Conservation (phyloP, 1,140 invertebrate species). For the Latrodectus geometricus region DNA sequence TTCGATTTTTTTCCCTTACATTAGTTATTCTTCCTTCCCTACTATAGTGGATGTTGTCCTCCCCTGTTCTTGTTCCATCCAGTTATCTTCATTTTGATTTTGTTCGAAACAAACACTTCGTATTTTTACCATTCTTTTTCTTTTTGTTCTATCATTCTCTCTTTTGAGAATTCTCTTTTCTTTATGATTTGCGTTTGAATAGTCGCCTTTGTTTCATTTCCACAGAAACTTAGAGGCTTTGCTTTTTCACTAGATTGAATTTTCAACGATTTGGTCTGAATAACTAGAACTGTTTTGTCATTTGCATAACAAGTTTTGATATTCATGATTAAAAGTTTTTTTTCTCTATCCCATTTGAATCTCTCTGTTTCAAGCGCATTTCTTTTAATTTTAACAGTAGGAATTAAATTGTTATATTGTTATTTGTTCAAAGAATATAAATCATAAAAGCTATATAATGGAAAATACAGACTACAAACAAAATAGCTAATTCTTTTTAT, state of each 20-base stretch:
- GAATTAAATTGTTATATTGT: too few relatives aligned
- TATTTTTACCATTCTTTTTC: slow-evolving; percentile 5
- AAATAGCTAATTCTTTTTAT: too few relatives aligned
- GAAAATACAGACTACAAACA: too few relatives aligned
- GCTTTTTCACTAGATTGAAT: slow-evolving; percentile 4
- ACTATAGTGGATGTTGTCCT: neutral
- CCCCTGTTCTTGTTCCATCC: slow-evolving; percentile 13
- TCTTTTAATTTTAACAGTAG: too few relatives aligned
- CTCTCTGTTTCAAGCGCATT: too few relatives aligned
- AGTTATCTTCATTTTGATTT: slow-evolving; percentile 35
- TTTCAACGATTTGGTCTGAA: slow-evolving; percentile 18
- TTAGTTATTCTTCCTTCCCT: neutral
- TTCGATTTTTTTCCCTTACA: neutral
- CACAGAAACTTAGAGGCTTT: neutral
- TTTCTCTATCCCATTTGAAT: neutral
- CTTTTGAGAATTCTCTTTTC: slow-evolving; percentile 2
- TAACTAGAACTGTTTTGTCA: slow-evolving; percentile 12
- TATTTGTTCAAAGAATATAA: too few relatives aligned
- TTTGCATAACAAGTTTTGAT: slow-evolving; percentile 50
- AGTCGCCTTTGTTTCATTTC: neutral
- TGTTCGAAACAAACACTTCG: neutral
- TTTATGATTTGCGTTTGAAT: slow-evolving; percentile 1
- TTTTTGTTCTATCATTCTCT: neutral
- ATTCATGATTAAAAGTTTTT: slow-evolving; percentile 2
- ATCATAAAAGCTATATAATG: too few relatives aligned